Conservation (phyloP, 1,140 invertebrate species). For the Sarcophaga peregrina region DNA sequence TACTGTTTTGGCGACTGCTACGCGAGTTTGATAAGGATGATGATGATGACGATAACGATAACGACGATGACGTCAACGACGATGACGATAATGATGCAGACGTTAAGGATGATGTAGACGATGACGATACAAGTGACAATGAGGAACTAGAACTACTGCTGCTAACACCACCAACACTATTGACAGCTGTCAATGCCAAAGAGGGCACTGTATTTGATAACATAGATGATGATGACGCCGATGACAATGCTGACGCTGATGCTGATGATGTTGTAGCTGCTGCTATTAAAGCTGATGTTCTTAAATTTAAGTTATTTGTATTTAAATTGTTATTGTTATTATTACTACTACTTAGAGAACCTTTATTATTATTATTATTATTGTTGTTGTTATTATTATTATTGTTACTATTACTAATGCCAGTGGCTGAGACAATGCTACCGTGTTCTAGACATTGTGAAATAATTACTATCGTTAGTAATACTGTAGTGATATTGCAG, state of each 20-base stretch:
- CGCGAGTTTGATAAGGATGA: slow-evolving; percentile 38
- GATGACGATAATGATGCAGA: slow-evolving; percentile 5
- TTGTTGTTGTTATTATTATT: slow-evolving; percentile 41
- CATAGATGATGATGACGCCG: neutral
- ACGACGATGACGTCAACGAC: slow-evolving; percentile 12
- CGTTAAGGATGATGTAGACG: neutral
- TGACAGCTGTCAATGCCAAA: neutral
- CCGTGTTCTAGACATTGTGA: slow-evolving; percentile 45
- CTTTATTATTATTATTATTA: slow-evolving; percentile 43
- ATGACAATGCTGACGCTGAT: slow-evolving; percentile 26
- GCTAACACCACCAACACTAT: neutral
- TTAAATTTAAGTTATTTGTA: slow-evolving; percentile 30
- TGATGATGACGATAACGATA: slow-evolving; percentile 28
- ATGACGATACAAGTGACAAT: slow-evolving; percentile 19
- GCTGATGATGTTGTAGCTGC: slow-evolving; percentile 29
- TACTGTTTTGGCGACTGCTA: slow-evolving; percentile 45
- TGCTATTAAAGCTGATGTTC: slow-evolving; percentile 30
- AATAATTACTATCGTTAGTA: slow-evolving; percentile 43
- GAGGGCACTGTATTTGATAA: slow-evolving; percentile 29
- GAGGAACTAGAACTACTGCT: slow-evolving; percentile 37
- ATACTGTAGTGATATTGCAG: slow-evolving; percentile 4
- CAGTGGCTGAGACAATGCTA: slow-evolving; percentile 43
- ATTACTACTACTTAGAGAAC: slow-evolving; percentile 27
- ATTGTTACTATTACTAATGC: slow-evolving; percentile 11
- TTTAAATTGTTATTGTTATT: slow-evolving; percentile 24